Evolutionary conservation across 2,888 invertebrate species (phyloP).

Genomic region (Belgica antarctica): DNA sequence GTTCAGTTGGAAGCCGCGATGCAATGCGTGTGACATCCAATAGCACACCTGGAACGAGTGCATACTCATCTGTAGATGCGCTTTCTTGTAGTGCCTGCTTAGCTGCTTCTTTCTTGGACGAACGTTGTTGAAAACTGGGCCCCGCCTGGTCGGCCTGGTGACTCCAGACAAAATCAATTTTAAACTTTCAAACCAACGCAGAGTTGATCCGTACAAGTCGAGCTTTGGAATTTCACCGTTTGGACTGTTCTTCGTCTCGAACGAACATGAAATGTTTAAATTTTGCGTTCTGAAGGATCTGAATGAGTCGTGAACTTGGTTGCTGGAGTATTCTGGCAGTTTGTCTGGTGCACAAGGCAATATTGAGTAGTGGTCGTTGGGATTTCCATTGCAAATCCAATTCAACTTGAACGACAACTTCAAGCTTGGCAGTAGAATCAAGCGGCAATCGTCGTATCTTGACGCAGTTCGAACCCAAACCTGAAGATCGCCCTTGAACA

Average conservation of each 20-base stretch:
- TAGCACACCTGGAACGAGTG: conserved; percentile 78
- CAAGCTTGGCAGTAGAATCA: conserved; percentile 86
- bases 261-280: conserved; percentile 71
- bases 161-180: conserved; percentile 89
- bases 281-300: conserved; percentile 62
- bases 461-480: conserved; percentile 91
- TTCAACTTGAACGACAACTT: conserved; percentile 78
- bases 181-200: conserved; percentile 93
- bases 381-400: conserved; percentile 90
- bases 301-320: conserved; percentile 62
- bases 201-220: conserved; percentile 86
- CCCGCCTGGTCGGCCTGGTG: conserved; percentile 90
- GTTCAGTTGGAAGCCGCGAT: conserved; percentile 83
- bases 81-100: conserved; percentile 85
- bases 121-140: conserved; percentile 80
- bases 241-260: conserved; percentile 70
- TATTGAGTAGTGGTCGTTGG: conserved; percentile 93
- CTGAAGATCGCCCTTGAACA: conserved; percentile 77
- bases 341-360: conserved; percentile 95
- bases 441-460: conserved; percentile 96
- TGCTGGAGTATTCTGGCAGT: conserved; percentile 93
- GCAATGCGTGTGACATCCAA: conserved; percentile 97
- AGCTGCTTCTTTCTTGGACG: conserved; percentile 85
- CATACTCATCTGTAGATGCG: conserved; percentile 80
- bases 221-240: conserved; percentile 65